These are phyloP conservation scores for Adelognathus sp. DNA, from an alignment of 2,888 invertebrate genomes.

Conservation along the genomic window DNA sequence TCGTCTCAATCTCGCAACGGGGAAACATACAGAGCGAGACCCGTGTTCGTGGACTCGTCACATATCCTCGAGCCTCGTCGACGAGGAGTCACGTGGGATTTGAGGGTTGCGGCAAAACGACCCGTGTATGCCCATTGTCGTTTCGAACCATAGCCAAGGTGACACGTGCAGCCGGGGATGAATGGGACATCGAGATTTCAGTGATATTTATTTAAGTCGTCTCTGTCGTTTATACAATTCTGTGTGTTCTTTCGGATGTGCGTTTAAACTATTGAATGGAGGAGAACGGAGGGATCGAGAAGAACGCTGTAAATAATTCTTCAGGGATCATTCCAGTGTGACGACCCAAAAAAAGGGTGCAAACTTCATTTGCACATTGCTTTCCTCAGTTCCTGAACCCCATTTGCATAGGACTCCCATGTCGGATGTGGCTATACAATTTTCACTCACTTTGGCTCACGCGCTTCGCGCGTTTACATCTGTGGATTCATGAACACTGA, in stretches of 20 bases:
- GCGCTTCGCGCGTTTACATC: too few species aligned
- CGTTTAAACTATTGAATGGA: too few species aligned
- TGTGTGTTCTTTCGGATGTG: neutral
- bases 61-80: conserved; percentile 4
- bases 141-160: conserved; percentile 55
- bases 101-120: conserved; percentile 65
- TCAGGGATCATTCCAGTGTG: too few species aligned
- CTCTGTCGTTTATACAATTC: neutral
- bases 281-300: too few species aligned
- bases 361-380: too few species aligned
- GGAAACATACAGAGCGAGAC: conserved; percentile 3
- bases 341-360: too few species aligned
- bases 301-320: too few species aligned
- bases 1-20: conserved; percentile 68
- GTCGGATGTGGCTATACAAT: too few species aligned
- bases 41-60: conserved; percentile 34
- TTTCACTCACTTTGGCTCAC: too few species aligned
- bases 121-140: conserved; percentile 67
- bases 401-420: too few species aligned
- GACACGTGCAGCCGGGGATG: conserved; percentile 53
- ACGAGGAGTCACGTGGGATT: conserved; percentile 41
- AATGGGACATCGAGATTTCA: neutral
- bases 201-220: neutral
- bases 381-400: too few species aligned
- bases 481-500: too few species aligned